These are phyloP conservation scores for Chrysocyon brachyurus DNA, from an alignment of 2,797 vertebrate genomes.

Conservation along the genomic window DNA sequence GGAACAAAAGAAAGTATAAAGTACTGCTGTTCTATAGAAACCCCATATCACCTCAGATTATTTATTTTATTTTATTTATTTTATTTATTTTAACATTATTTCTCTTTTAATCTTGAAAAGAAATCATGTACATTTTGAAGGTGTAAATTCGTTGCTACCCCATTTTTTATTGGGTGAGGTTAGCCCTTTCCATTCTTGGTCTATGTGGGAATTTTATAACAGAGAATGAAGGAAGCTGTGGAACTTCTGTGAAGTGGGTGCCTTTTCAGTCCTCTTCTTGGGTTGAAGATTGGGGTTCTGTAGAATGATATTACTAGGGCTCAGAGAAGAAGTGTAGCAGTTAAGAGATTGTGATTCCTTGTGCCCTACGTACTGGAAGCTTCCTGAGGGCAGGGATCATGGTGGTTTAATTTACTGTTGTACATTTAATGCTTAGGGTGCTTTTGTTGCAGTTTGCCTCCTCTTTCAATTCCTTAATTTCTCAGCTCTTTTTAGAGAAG, in stretches of 20 bases:
- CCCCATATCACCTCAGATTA: background rate
- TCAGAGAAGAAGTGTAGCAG: background rate
- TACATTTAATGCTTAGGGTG: background rate
- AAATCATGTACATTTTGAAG: background rate
- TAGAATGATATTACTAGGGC: background rate
- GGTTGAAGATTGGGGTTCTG: background rate
- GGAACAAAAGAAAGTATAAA: background rate
- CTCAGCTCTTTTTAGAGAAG: conserved; percentile 36
- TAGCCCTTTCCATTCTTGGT: background rate
- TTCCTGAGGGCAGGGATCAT: background rate
- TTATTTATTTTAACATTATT: background rate
- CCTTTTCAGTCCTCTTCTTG: background rate
- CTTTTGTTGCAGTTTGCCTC: conserved; percentile 1
- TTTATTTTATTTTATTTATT: background rate
- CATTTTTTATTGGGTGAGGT: background rate
- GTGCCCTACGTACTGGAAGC: background rate
- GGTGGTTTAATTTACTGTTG: background rate
- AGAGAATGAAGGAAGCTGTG: background rate
- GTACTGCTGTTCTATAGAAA: background rate
- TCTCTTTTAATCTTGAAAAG: conserved; percentile 24
- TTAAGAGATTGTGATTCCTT: background rate
- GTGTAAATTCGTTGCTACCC: background rate
- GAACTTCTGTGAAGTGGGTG: background rate
- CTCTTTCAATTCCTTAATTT: background rate
- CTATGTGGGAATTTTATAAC: background rate